Evolutionary conservation across 1,140 invertebrate species (phyloP).

Genomic region (Brachionus rubens): DNA sequence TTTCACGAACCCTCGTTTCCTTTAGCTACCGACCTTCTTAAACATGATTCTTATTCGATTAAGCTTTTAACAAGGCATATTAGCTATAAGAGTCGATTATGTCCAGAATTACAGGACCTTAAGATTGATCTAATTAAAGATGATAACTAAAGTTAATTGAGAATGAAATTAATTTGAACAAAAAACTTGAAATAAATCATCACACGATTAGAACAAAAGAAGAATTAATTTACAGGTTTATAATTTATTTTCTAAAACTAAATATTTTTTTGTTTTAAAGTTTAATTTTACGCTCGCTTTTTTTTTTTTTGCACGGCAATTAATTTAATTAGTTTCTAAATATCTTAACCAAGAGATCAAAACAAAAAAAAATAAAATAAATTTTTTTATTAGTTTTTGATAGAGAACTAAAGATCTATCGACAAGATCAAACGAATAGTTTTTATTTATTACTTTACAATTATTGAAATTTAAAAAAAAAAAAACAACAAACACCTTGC

Average conservation of each 20-base stretch:
- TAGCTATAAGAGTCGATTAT: too few species aligned
- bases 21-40: too few species aligned
- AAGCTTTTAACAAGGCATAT: too few species aligned
- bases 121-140: too few species aligned
- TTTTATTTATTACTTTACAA: slow-evolving; percentile 36
- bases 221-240: slow-evolving; percentile 20
- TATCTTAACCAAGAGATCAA: slow-evolving; percentile 37
- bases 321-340: slow-evolving; percentile 45
- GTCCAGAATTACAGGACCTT: too few species aligned
- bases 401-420: slow-evolving; percentile 11
- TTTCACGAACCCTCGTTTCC: too few species aligned
- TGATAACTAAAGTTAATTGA: too few species aligned
- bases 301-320: slow-evolving; percentile 8
- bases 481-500: slow-evolving; percentile 45
- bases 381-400: slow-evolving; percentile 13
- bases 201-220: not conserved
- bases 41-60: too few species aligned
- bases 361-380: slow-evolving; percentile 25
- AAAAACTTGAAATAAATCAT: slow-evolving; percentile 25
- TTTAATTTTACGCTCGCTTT: too few species aligned
- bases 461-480: slow-evolving; percentile 41
- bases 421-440: slow-evolving; percentile 37
- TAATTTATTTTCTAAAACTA: slow-evolving; percentile 16
- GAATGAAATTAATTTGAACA: too few species aligned
- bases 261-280: not conserved